Percentiles rank a stretch among this genome's conserved stretches.
phyloP scores from a whole-genome alignment of 2,113 vertebrate species.

The Amazona guildingii region DNA sequence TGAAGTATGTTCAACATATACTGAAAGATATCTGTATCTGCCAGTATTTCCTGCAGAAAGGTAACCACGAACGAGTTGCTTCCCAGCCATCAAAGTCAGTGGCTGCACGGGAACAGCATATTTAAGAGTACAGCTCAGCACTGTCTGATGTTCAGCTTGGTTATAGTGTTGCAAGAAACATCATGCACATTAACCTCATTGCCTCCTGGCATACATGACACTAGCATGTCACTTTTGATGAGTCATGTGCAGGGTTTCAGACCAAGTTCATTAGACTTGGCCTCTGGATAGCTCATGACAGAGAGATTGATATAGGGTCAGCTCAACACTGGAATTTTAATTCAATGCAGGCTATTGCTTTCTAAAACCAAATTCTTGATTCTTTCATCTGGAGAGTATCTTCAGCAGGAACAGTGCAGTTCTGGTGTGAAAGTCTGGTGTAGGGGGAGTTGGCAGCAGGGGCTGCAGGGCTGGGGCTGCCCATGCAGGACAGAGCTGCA shows the following conservation, averaged over 20 bases:
- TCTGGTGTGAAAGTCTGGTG: not conserved
- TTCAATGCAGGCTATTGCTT: not conserved
- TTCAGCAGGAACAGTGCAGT: not conserved
- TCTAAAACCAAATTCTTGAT: not conserved
- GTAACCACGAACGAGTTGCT: not conserved
- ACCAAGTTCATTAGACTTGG: not conserved
- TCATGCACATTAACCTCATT: no score
- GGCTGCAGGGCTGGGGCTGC: not conserved
- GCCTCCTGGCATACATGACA: not conserved
- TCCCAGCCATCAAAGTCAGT: not conserved
- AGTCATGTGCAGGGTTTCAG: not conserved
- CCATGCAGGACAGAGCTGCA: fast-evolving
- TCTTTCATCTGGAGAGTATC: not conserved
- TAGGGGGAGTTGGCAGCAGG: fast-evolving
- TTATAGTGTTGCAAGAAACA: not conserved
- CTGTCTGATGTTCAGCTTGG: not conserved
- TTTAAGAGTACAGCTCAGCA: not conserved
- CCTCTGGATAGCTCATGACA: not conserved
- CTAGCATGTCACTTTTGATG: not conserved
- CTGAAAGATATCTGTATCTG: not conserved
- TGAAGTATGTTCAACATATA: not conserved
- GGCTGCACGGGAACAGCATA: not conserved
- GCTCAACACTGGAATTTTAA: not conserved
- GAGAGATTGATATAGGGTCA: fast-evolving
- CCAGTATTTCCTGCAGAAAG: not conserved